Percentiles rank a stretch among this genome's conserved stretches.
phyloP scores from a whole-genome alignment of 2,797 vertebrate species.

The Pyrrhura leucotis region DNA sequence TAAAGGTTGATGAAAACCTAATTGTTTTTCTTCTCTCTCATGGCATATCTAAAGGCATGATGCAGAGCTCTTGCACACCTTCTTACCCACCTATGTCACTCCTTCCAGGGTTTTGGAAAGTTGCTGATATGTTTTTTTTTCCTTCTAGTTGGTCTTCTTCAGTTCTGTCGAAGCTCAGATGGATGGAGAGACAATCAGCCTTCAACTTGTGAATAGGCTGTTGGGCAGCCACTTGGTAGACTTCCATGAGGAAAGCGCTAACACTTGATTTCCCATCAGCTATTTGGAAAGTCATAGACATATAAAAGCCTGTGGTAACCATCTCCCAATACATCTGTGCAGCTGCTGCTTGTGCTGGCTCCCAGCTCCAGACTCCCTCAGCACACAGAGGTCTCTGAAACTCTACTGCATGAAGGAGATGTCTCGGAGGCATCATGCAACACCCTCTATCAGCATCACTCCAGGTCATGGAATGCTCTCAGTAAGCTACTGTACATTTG shows the following conservation, averaged over 20 bases:
- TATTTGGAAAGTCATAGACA: not conserved
- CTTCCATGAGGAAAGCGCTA: not conserved
- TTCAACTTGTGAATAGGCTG: not conserved
- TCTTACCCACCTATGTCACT: not conserved
- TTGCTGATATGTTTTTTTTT: not conserved
- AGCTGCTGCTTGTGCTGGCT: not conserved
- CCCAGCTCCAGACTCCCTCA: not conserved
- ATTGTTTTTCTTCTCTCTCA: not conserved
- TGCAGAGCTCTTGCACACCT: not conserved
- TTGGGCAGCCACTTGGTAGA: not conserved
- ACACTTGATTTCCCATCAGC: not conserved
- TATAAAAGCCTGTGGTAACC: not conserved
- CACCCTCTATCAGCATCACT: not conserved
- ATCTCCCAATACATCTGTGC: not conserved
- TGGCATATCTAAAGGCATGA: not conserved
- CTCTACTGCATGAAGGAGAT: not conserved
- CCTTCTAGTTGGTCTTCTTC: not conserved
- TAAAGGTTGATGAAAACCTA: not conserved
- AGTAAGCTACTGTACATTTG: fast-evolving
- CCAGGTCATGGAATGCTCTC: not conserved
- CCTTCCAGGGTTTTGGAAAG: not conserved
- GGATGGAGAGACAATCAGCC: not conserved
- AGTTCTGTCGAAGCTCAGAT: not conserved
- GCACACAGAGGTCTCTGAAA: not conserved
- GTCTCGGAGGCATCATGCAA: not conserved